Base-by-base conservation (phyloP, 1,140 invertebrate species). In the Thaumetopoea pityocampa region DNA sequence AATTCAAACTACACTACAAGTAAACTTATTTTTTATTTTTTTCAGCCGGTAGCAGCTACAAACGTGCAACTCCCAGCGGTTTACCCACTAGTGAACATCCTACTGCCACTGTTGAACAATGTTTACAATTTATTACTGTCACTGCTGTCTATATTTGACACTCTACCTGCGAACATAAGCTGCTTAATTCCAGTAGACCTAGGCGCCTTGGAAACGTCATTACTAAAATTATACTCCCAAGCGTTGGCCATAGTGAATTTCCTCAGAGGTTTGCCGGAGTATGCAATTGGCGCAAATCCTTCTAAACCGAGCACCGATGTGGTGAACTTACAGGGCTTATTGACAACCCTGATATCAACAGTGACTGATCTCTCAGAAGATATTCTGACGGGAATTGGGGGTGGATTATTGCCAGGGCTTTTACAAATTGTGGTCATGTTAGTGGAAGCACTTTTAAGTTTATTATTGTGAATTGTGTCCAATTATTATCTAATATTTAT, bases 181-280 rank as follows among this genome's bases (percentile, higher is more conserved):
- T 64, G 59, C 22, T 42, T 77, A 10, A 80, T 83, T 10, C 79
- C 79, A 2, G 70, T 83, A 1, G 76, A 83, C 29, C 36, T 83
- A 4, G 65, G 70, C 3, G 79, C 79, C 3, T 43, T 83, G 27
- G 79, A 83, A 28, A 83, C 79, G 0, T 80, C 76, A 0, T 40
- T 83, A 0, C 47, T 83, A 1, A 83, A 83, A 16, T 42, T 83
- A 0, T 83, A 83, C 27, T 83, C 79, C 0, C 79, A 83, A 49
- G 79, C 79, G 0, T 38, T 83, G 8, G 79, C 79, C n/a, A 83
- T 83, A 2, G 74, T 83, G 0, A 83, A 83, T 15, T 83, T 81
- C 47, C 29, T 83, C 2, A 61, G 79, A 9, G 68, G 64, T 0
- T 26, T 83, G 7, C 79, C 79, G 0, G 79, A 83, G 32, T 83